Conservation (phyloP, 2,113 vertebrate species). For the Athene noctua region DNA sequence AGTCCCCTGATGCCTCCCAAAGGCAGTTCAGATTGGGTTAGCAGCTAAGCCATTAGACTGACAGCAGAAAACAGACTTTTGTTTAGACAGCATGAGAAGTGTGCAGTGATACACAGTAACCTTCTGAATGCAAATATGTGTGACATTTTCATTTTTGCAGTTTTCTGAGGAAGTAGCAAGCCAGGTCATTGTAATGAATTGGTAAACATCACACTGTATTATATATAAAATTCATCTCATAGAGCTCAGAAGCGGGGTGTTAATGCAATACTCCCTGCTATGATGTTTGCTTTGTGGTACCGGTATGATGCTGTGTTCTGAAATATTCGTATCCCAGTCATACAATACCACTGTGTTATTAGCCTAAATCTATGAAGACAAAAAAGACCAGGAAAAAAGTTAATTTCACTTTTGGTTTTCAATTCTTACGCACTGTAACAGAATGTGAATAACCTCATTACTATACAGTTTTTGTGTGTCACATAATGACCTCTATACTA, state of each 20-base stretch:
- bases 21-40: background rate
- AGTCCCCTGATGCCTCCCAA: background rate
- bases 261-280: slow-evolving; percentile 21
- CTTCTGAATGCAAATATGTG: slow-evolving; percentile 61
- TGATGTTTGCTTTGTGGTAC: slow-evolving; percentile 50
- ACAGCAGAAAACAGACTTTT: slow-evolving; percentile 7
- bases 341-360: background rate
- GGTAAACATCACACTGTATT: slow-evolving; percentile 56
- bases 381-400: slow-evolving; percentile 48
- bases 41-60: background rate
- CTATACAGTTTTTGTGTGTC: slow-evolving; percentile 60
- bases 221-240: slow-evolving; percentile 43
- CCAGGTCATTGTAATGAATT: slow-evolving; percentile 55
- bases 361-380: slow-evolving; percentile 41
- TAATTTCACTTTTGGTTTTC: slow-evolving; percentile 68
- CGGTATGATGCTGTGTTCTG: slow-evolving; percentile 10
- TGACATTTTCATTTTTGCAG: slow-evolving; percentile 59
- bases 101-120: slow-evolving; percentile 39
- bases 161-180: slow-evolving; percentile 44
- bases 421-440: slow-evolving; percentile 62
- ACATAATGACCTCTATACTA: slow-evolving; percentile 71
- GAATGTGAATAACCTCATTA: slow-evolving; percentile 75
- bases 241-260: background rate
- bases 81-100: slow-evolving; percentile 48
- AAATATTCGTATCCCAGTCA: background rate